phyloP scores from a whole-genome alignment of 2,797 vertebrate genomes.

The Macrochelys suwanniensis region DNA sequence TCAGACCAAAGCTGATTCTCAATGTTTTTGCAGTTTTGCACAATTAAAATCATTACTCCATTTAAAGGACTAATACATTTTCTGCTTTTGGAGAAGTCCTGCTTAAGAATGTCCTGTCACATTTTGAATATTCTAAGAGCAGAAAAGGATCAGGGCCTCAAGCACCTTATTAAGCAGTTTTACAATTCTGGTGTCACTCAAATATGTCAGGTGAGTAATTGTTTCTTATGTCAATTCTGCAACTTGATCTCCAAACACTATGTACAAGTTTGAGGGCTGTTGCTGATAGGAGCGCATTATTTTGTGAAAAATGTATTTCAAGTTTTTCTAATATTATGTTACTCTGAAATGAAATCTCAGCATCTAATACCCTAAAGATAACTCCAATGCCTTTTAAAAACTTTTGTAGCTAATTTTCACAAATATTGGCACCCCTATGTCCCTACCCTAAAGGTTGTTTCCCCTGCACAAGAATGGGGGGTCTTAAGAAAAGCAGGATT shows the following conservation, averaged over 20 bases:
- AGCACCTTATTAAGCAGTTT: not conserved
- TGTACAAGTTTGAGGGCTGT: not conserved
- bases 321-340: not conserved
- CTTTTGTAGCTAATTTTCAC: conserved; percentile 49
- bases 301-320: not conserved
- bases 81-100: not conserved
- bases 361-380: not conserved
- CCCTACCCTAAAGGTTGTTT: conserved; percentile 37
- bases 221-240: not conserved
- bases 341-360: not conserved
- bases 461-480: conserved; percentile 40
- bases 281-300: not conserved
- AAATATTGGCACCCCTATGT: conserved; percentile 26
- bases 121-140: not conserved
- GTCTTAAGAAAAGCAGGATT: conserved; percentile 73
- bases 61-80: not conserved
- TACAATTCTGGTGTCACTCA: not conserved
- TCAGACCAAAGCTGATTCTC: not conserved
- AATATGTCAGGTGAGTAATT: not conserved
- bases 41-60: not conserved
- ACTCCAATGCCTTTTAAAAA: not conserved
- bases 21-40: not conserved
- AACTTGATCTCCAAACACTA: not conserved
- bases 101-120: rapidly evolving
- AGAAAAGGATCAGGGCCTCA: not conserved